phyloP scores from a whole-genome alignment of 2,797 vertebrate genomes.

The Synanceia verrucosa region DNA sequence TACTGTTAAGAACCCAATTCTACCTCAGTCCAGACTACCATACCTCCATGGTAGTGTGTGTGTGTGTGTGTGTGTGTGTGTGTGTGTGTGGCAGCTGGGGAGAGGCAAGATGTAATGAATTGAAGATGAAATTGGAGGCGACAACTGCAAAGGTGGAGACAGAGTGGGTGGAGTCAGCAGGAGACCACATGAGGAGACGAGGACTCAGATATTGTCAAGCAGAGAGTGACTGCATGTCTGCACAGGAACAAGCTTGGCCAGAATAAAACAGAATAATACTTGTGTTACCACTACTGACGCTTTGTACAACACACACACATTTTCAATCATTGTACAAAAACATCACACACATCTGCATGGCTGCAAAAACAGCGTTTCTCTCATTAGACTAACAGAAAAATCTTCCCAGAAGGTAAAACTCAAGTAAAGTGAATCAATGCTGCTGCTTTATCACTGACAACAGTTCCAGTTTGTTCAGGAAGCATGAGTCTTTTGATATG shows the following conservation, averaged over 20 bases:
- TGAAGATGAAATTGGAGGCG: slow-evolving; percentile 67
- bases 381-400: too few species aligned
- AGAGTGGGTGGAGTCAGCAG: slow-evolving; percentile 2
- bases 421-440: too few species aligned
- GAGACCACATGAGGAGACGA: slow-evolving; percentile 37
- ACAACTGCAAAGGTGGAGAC: slow-evolving; percentile 61
- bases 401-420: too few species aligned
- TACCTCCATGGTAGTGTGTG: slow-evolving; percentile 14
- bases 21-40: slow-evolving; percentile 32
- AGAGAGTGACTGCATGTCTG: not conserved
- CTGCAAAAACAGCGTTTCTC: too few species aligned
- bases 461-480: too few species aligned
- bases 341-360: too few species aligned
- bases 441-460: too few species aligned
- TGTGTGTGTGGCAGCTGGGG: slow-evolving; percentile 13
- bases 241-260: not conserved
- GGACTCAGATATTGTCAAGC: slow-evolving; percentile 2
- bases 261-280: too few species aligned
- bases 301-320: too few species aligned
- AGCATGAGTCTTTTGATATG: too few species aligned
- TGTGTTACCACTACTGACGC: too few species aligned
- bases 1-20: slow-evolving; percentile 57
- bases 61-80: not conserved
- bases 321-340: too few species aligned
- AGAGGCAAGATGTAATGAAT: slow-evolving; percentile 59